Conservation (phyloP, 2,797 vertebrate genomes). For the Poecilia gillii region DNA sequence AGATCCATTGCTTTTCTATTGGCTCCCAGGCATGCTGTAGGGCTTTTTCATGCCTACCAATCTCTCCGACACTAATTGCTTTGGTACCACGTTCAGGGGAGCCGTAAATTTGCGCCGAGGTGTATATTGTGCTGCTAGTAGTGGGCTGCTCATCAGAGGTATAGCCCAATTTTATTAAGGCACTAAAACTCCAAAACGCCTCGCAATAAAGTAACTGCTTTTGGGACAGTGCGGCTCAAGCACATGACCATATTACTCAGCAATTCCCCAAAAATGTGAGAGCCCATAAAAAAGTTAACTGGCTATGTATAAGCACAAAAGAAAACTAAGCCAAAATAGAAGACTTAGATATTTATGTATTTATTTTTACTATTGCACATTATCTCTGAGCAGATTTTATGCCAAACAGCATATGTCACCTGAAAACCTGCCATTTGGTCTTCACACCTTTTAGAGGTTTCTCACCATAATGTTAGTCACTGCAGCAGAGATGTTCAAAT, state of each 20-base stretch:
- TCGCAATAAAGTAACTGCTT: constrained; percentile 52
- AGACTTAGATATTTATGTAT: constrained; percentile 1
- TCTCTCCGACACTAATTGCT: constrained; percentile 84
- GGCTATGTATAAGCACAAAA: constrained; percentile 17
- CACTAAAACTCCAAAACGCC: constrained; percentile 69
- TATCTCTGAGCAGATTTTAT: constrained; percentile 21
- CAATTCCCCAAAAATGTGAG: constrained; percentile 34
- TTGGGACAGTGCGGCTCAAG: constrained; percentile 47
- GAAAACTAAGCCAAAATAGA: constrained; percentile 8
- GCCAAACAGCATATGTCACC: constrained; percentile 26
- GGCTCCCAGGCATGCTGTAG: constrained; percentile 72
- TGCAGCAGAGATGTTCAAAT: constrained; percentile 37
- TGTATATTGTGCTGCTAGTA: constrained; percentile 73
- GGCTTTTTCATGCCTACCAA: constrained; percentile 81
- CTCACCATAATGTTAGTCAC: constrained; percentile 44
- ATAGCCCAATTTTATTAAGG: constrained; percentile 68
- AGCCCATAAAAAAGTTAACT: constrained; percentile 27
- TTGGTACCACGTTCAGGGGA: constrained; percentile 82
- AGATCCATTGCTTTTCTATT: constrained; percentile 80
- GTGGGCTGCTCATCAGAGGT: constrained; percentile 65
- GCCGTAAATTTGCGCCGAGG: constrained; percentile 79
- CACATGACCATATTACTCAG: constrained; percentile 38
- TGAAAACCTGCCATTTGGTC: constrained; percentile 31
- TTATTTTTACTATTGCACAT: constrained; percentile 19
- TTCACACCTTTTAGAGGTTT: constrained; percentile 47